A percentile compares a stretch with the other conserved stretches of the same genome.
Evolutionary conservation across 2,797 vertebrate genomes (phyloP).

Genomic region (Cuculus canorus): DNA sequence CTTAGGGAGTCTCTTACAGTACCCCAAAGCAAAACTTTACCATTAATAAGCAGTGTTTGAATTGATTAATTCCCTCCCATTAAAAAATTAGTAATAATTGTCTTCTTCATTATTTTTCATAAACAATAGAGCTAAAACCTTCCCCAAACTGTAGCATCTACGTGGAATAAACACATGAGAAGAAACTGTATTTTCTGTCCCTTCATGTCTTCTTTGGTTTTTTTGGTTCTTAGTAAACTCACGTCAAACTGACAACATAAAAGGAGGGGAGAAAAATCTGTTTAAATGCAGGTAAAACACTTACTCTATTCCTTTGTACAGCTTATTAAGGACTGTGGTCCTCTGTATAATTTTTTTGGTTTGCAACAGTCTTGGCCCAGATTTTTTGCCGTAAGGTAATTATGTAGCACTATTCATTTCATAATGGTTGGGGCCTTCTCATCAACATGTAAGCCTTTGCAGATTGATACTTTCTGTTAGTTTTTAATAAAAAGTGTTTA

Average conservation of each 20-base stretch:
- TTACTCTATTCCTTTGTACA: background rate
- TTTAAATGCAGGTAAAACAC: background rate
- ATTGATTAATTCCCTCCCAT: background rate
- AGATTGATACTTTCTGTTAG: background rate
- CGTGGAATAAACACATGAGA: background rate
- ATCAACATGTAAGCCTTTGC: background rate
- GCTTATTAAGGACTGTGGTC: background rate
- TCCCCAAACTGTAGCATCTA: background rate
- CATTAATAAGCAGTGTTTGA: background rate
- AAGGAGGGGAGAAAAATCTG: background rate
- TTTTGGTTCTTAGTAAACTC: background rate
- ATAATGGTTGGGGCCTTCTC: background rate
- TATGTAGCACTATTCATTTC: background rate
- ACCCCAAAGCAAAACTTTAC: background rate
- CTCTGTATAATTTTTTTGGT: background rate
- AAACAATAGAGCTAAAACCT: background rate
- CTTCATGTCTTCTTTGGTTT: constrained; percentile 14
- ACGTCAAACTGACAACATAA: background rate
- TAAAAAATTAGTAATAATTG: background rate
- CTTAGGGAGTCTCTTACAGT: background rate
- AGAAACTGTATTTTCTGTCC: background rate
- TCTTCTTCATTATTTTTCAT: background rate
- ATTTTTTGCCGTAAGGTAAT: background rate
- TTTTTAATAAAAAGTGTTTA: background rate
- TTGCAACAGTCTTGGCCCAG: background rate